Evolutionary conservation across 2,113 vertebrate genomes (phyloP).

Genomic region (Solea senegalensis): DNA sequence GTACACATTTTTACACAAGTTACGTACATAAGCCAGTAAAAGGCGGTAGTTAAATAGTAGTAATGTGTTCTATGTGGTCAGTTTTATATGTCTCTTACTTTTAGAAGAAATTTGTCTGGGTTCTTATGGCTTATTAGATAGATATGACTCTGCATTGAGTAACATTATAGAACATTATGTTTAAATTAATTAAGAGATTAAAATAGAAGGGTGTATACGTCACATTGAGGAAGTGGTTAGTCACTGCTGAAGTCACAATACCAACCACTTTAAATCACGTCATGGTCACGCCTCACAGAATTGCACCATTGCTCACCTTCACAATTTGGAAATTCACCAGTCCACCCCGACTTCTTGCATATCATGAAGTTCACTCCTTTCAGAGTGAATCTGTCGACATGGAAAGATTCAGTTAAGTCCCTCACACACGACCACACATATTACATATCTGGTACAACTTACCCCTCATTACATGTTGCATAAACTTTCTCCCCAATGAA

Average conservation of each 20-base stretch:
- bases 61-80: no score
- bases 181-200: neutral
- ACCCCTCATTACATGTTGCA: constrained; percentile 71
- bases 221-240: neutral
- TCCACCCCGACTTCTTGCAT: constrained; percentile 70
- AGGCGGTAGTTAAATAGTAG: no score
- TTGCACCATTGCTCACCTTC: constrained; percentile 46
- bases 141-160: no score
- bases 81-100: no score
- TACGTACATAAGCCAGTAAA: no score
- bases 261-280: neutral
- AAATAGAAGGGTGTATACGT: neutral
- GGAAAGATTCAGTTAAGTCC: neutral
- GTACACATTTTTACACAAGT: no score
- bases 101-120: no score
- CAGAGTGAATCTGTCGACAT: constrained; percentile 62
- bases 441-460: neutral
- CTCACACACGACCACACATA: neutral
- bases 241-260: neutral
- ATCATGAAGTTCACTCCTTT: constrained; percentile 54
- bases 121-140: no score
- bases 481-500: constrained; percentile 54
- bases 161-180: no score
- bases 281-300: neutral
- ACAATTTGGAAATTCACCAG: constrained; percentile 62